Percentiles rank a stretch among this genome's conserved stretches.
These are phyloP conservation scores for Panorpa germanica DNA, from an alignment of 2,888 invertebrate genomes.

Conservation along the genomic window DNA sequence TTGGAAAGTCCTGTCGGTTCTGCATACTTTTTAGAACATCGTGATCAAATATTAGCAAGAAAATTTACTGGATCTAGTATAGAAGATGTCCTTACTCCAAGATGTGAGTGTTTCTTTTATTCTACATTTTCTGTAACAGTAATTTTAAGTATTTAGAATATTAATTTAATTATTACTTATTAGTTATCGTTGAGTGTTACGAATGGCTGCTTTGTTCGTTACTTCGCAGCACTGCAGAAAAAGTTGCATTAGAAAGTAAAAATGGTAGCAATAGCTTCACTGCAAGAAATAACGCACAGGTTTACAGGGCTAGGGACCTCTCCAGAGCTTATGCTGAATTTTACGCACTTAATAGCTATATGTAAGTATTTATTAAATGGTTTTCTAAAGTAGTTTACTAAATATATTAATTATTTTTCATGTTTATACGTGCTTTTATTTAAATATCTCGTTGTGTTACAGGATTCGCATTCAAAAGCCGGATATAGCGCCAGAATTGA, in stretches of 20 bases:
- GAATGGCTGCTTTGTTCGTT: conserved; percentile 74
- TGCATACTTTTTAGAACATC: conserved; percentile 41
- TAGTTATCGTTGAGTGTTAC: conserved; percentile 53
- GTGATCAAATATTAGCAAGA: conserved; percentile 25
- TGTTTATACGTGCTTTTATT: conserved; percentile 19
- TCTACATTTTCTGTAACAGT: conserved; percentile 1
- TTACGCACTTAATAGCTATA: conserved; percentile 25
- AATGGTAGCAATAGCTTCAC: conserved; percentile 47
- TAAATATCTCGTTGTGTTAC: conserved; percentile 27
- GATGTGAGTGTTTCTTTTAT: conserved; percentile 19
- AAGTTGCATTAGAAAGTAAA: conserved; percentile 32
- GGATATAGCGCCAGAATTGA: conserved; percentile 19
- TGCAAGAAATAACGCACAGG: conserved; percentile 65
- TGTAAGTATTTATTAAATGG: conserved; percentile 5
- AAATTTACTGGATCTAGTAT: conserved; percentile 19
- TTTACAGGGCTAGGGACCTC: conserved; percentile 55
- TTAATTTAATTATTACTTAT: conserved; percentile 16
- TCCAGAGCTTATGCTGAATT: conserved; percentile 64
- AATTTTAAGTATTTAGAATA: conserved; percentile 1
- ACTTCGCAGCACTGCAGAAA: conserved; percentile 43
- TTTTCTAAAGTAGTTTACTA: background rate
- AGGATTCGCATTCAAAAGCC: conserved; percentile 27
- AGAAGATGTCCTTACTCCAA: conserved; percentile 19
- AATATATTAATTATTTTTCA: conserved; percentile 5
- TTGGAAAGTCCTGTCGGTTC: conserved; percentile 51